A percentile compares a stretch with the other conserved stretches of the same genome.
Conservation (phyloP, 2,888 invertebrate genomes). For the Heliconius erato region DNA sequence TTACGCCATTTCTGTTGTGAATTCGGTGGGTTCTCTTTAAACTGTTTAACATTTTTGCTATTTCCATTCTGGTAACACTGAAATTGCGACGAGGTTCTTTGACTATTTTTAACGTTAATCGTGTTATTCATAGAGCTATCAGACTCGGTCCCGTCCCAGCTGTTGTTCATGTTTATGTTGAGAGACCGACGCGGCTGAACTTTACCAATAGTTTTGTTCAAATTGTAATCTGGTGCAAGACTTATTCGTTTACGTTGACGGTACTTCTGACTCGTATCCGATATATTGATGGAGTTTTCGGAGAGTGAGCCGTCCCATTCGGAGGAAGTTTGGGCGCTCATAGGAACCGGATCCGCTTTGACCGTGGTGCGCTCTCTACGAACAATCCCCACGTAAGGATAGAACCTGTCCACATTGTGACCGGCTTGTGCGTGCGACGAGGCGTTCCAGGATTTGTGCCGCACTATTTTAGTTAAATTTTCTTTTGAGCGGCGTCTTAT, state of each 20-base stretch:
- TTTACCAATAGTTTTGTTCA: conserved; percentile 71
- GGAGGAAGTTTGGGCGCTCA: conserved; percentile 59
- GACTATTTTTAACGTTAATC: conserved; percentile 58
- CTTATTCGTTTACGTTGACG: conserved; percentile 71
- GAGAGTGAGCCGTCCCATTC: conserved; percentile 71
- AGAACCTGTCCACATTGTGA: conserved; percentile 78
- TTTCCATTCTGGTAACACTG: conserved; percentile 67
- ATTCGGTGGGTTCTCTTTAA: conserved; percentile 64
- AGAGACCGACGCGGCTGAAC: conserved; percentile 73
- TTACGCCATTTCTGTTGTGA: conserved; percentile 83
- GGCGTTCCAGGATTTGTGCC: conserved; percentile 89
- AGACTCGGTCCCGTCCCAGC: conserved; percentile 68
- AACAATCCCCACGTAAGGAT: conserved; percentile 83
- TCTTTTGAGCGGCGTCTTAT: conserved; percentile 91
- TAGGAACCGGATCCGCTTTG: conserved; percentile 65
- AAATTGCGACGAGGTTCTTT: conserved; percentile 57
- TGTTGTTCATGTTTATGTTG: conserved; percentile 65
- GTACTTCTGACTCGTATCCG: conserved; percentile 71
- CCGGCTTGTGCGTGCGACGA: conserved; percentile 75
- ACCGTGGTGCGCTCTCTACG: conserved; percentile 75
- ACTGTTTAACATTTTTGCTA: conserved; percentile 59
- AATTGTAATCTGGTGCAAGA: conserved; percentile 69
- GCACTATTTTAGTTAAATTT: conserved; percentile 81
- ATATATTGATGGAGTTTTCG: conserved; percentile 65
- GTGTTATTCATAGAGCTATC: conserved; percentile 70